phyloP scores from a whole-genome alignment of 2,797 vertebrate species.

The Lithobates sylvaticus region DNA sequence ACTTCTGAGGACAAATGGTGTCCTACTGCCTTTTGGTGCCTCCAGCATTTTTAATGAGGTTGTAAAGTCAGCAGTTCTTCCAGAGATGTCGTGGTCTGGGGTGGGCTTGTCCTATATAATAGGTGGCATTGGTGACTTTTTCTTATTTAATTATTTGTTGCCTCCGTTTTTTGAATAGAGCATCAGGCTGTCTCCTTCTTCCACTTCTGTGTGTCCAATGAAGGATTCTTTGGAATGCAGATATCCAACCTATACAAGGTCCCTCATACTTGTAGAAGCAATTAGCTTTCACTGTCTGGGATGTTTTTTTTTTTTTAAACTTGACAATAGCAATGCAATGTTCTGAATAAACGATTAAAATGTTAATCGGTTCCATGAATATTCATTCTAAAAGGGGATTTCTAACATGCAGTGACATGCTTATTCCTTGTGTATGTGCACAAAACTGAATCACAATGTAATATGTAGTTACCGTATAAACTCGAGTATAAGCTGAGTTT shows the following conservation, averaged over 20 bases:
- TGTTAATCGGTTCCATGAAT: no score
- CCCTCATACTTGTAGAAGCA: not conserved
- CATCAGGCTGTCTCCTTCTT: not conserved
- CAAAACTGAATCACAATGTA: no score
- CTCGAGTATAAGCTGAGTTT: no score
- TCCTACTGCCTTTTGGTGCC: not conserved
- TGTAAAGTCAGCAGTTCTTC: not conserved
- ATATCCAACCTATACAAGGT: not conserved
- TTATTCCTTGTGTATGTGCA: no score
- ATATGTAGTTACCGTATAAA: no score
- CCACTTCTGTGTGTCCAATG: not conserved
- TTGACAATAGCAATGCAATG: not conserved
- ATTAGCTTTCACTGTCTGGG: no score
- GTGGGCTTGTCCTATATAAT: no score
- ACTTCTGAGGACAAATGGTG: not conserved
- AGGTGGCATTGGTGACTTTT: not conserved
- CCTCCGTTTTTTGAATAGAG: not conserved
- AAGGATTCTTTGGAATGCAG: not conserved
- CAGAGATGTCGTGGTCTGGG: not conserved
- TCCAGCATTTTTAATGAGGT: not conserved
- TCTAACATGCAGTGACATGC: no score
- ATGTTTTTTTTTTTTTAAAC: no score
- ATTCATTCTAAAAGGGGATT: no score
- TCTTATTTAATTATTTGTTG: not conserved
- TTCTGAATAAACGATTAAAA: no score